A percentile compares a stretch with the other conserved stretches of the same genome.
These are phyloP conservation scores for Agrochola litura DNA, from an alignment of 2,888 invertebrate species.

Conservation along the genomic window DNA sequence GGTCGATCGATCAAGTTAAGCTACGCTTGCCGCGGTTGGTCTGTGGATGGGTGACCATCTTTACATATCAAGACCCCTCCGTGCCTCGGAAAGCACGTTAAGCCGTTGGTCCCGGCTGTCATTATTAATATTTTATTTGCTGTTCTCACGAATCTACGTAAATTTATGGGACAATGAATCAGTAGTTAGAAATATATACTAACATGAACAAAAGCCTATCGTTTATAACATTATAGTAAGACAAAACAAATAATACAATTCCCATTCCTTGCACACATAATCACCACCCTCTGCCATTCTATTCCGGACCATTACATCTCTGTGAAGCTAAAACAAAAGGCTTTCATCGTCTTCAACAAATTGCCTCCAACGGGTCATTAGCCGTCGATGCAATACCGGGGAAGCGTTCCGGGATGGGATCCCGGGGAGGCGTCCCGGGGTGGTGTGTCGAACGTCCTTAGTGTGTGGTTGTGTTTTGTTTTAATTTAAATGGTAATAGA, in stretches of 20 bases:
- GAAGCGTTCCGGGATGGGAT: conserved; percentile 20
- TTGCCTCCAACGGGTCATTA: conserved; percentile 49
- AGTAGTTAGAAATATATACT: not conserved
- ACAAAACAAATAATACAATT: conserved; percentile 3
- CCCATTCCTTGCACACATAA: conserved; percentile 3
- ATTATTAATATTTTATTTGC: no score
- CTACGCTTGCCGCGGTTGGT: no score
- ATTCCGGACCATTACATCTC: conserved; percentile 32
- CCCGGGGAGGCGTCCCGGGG: not conserved
- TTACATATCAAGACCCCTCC: no score
- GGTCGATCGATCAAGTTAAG: no score
- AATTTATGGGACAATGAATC: not conserved
- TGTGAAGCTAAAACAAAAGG: conserved; percentile 37
- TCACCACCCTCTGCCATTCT: not conserved
- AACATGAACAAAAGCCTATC: not conserved
- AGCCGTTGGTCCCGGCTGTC: no score
- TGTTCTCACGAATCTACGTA: no score
- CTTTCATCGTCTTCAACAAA: conserved; percentile 29
- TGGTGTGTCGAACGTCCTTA: not conserved
- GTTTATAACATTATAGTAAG: not conserved
- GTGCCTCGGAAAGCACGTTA: no score
- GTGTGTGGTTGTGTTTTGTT: not conserved
- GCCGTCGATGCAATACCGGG: conserved; percentile 32
- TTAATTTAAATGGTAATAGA: conserved; percentile 5
- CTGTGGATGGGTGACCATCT: no score